These are phyloP conservation scores for Himantopus leucocephalus DNA, from an alignment of 2,113 vertebrate species.

Conservation along the genomic window DNA sequence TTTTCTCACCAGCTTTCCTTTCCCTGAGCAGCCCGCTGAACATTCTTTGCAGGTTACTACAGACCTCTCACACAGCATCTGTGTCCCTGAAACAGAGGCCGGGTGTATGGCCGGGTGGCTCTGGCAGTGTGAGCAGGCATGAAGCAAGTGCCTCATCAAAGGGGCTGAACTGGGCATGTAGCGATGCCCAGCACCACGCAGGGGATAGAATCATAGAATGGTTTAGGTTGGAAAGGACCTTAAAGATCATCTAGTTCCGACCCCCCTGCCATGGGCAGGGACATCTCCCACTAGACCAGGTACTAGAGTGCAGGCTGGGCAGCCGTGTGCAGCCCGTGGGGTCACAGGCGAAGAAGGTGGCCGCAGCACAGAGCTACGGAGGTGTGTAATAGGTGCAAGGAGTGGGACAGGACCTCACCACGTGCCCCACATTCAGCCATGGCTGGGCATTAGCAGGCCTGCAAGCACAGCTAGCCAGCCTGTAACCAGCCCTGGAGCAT, in stretches of 20 bases:
- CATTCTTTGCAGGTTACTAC: neutral
- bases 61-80: neutral
- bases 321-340: accelerated
- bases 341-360: neutral
- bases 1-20: neutral
- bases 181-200: neutral
- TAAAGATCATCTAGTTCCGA: neutral
- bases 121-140: neutral
- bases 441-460: neutral
- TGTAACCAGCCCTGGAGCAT: neutral
- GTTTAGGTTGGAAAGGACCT: neutral
- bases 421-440: accelerated
- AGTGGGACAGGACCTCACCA: neutral
- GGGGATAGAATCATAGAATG: neutral
- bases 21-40: neutral
- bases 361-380: neutral
- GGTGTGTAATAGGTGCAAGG: neutral
- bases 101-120: accelerated
- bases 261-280: neutral
- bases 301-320: neutral
- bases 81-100: neutral
- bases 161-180: neutral
- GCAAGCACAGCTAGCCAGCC: neutral
- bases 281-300: neutral
- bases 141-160: neutral